Evolutionary conservation across 2,113 vertebrate genomes (phyloP), one percentile per base, ranked within the genome.

Genomic region (Climacteris rufus): DNA sequence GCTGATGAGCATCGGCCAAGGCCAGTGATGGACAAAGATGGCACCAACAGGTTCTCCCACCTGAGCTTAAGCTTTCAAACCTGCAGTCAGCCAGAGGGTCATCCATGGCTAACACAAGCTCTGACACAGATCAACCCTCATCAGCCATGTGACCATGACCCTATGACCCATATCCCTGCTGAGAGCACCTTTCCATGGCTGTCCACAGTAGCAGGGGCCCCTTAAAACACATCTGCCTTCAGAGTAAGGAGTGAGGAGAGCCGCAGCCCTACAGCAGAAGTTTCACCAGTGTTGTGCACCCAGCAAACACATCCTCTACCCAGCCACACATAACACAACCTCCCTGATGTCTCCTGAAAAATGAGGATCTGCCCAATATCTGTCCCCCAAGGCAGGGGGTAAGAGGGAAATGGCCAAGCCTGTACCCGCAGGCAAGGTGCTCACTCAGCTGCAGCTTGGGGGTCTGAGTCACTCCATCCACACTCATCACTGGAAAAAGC

Each of bases 151-250:
- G 45, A 81, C n/a, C 0, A 0, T 37, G 40, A 37, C 40, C 53
- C 37, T 17, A 0, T 5, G 1, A 84, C n/a, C 60, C 6, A 1
- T 13, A 63, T 7, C 64, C 52, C 63, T 0, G 2, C n/a, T 49
- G n/a, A 59, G 33, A 84, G 30, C 56, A 65, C 10, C n/a, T 65
- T n/a, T n/a, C 54, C 31, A 21, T 2, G 11, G 45, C 3, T 37
- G 21, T 16, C 70, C 15, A 35, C 4, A 39, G 39, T 0, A 76
- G 40, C 2, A 83, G 25, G 76, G 19, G 27, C 30, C 35, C 61
- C 25, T 45, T 53, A 49, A 56, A 85, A 82, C 25, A 71, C 13
- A 19, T 11, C 22, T 37, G 23, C 18, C 50, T 69, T 63, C 60
- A 54, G 22, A 81, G 14, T 13, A 77, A 60, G 11, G 49, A 87